phyloP scores from a whole-genome alignment of 2,797 vertebrate genomes.

The Macropus fuliginosus region DNA sequence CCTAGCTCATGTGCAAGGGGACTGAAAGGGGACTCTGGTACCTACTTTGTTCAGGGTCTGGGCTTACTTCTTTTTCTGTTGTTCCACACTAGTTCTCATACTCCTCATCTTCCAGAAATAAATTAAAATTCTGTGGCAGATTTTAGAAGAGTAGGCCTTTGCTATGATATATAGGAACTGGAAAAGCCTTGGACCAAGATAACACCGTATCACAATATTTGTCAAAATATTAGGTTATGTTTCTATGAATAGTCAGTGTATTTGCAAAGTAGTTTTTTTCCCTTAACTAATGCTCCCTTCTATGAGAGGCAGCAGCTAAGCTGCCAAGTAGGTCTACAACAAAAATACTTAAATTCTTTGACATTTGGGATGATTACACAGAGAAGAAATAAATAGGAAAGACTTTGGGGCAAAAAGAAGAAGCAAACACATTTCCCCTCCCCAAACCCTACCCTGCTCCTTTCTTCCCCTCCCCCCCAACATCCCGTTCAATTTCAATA shows the following conservation, averaged over 20 bases:
- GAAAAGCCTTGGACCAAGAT: neutral
- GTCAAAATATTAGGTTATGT: constrained; percentile 18
- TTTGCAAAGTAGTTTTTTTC: constrained; percentile 3
- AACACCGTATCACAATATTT: neutral
- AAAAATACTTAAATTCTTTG: neutral
- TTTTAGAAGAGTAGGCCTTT: neutral
- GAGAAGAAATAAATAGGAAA: constrained; percentile 74
- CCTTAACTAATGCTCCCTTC: neutral
- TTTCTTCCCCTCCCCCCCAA: neutral
- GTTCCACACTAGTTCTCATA: neutral
- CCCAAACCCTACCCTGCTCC: neutral
- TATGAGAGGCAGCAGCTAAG: neutral
- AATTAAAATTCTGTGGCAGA: neutral
- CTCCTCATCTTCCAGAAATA: neutral
- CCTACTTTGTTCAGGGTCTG: neutral
- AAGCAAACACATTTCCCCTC: constrained; percentile 67
- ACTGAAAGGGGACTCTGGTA: neutral
- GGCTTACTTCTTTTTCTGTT: neutral
- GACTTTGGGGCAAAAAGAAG: constrained; percentile 72
- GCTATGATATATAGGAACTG: neutral
- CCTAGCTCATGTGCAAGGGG: neutral
- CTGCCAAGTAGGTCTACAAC: neutral
- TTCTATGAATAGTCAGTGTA: neutral
- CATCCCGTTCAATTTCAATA: neutral
- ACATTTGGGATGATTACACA: constrained; percentile 41